Evolutionary conservation across 2,888 invertebrate genomes (phyloP).

Genomic region (Stenolophus ochropezus): DNA sequence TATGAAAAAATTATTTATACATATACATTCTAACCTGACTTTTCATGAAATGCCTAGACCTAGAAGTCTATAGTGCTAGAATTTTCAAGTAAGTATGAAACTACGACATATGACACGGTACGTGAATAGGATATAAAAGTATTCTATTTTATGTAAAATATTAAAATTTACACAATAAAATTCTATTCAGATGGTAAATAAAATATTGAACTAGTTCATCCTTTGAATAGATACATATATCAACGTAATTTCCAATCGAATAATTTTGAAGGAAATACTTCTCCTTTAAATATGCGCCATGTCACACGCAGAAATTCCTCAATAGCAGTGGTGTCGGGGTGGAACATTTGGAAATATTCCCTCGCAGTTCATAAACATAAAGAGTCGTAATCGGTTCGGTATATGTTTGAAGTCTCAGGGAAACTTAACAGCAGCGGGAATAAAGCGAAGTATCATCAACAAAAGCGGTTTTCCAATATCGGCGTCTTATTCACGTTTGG

Average conservation of each 20-base stretch:
- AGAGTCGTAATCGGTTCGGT: slow-evolving; percentile 4
- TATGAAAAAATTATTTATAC: too few relatives aligned
- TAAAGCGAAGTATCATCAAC: slow-evolving; percentile 26
- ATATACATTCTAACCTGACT: too few relatives aligned
- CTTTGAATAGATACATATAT: not conserved
- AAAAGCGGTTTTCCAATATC: slow-evolving; percentile 13
- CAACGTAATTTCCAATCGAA: not conserved
- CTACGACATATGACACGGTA: too few relatives aligned
- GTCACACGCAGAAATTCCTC: not conserved
- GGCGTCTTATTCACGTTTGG: not conserved
- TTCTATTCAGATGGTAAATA: not conserved
- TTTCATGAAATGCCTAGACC: too few relatives aligned
- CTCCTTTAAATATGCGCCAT: not conserved
- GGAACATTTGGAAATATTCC: not conserved
- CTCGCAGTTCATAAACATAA: slow-evolving; percentile 17
- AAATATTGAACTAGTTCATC: not conserved
- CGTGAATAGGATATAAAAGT: too few relatives aligned
- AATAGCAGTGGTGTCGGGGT: not conserved
- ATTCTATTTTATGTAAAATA: too few relatives aligned
- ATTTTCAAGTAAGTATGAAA: too few relatives aligned
- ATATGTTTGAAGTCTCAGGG: not conserved
- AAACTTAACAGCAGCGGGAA: slow-evolving; percentile 34
- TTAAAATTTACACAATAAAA: not conserved
- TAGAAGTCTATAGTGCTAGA: too few relatives aligned
- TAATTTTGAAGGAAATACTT: not conserved